Base-by-base conservation (phyloP, 2,113 vertebrate species). In the Hippocampus abdominalis region DNA sequence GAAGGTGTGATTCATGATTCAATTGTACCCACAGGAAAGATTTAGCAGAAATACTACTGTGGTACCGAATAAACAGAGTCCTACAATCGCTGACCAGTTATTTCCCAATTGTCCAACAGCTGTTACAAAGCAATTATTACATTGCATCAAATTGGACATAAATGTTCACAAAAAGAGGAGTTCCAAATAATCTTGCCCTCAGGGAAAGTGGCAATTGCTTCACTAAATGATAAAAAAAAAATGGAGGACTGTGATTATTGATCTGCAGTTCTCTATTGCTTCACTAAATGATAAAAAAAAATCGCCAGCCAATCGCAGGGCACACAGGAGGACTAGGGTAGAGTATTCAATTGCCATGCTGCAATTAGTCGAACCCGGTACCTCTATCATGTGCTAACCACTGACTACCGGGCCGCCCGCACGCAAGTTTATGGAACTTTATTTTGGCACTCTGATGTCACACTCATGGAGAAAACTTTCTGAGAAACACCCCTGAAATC, bases 1-100 rank as follows among this genome's bases (percentile, higher is more conserved):
- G 77, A 84, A 71, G 66, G 51, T 83, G 61, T 77, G 79, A 84
- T 76, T 82, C 74, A 77, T 2, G 21, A 53, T 83, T 73, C 79
- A 83, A 74, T 69, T 76, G 72, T 49, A 80, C 75, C 76, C 75
- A 61, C 27, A 72, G 79, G 76, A 16, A 69, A 74, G 76, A 74
- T 73, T 29, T 78, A 70, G 76, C 74, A 70, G 51, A 70, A 66
- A 59, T 74, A 44, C 70, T 69, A 53, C 64, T 29, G 40, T 74
- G 61, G n/a, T 74, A 61, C 51, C 73, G 66, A 48, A 73, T 66
- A 53, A 56, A 10, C 72, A 74, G 70, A 77, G 67, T 54, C 67
- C 42, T 21, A 68, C 48, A 21, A 73, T 65, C 36, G 66, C 66
- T 72, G 39, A 18, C 40, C 66, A 64, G 69, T 80, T 80, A 81